Evolutionary conservation across 1,140 invertebrate genomes (phyloP).

Genomic region (Trypoxylus dichotomus): DNA sequence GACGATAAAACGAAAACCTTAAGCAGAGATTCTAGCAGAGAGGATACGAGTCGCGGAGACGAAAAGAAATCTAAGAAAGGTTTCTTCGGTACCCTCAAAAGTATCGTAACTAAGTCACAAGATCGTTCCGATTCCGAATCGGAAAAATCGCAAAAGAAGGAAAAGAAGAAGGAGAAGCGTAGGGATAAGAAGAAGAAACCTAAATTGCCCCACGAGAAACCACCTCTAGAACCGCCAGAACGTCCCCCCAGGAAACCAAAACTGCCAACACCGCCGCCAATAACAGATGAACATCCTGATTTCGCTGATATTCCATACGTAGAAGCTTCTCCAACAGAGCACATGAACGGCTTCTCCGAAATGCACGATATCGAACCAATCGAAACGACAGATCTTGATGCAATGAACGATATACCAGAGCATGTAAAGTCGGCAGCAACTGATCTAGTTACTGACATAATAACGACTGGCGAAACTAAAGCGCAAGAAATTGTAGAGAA

Average conservation of each 20-base stretch:
- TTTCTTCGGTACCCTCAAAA: constrained; percentile 51
- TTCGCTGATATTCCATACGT: constrained; percentile 47
- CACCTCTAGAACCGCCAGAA: constrained; percentile 36
- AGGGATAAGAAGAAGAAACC: constrained; percentile 45
- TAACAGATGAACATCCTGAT: constrained; percentile 22
- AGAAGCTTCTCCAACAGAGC: constrained; percentile 38
- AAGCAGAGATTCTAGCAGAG: constrained; percentile 33
- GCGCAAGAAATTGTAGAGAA: constrained; percentile 35
- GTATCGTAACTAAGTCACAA: constrained; percentile 47
- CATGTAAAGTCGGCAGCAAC: constrained; percentile 28
- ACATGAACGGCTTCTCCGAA: background rate
- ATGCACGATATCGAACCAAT: background rate
- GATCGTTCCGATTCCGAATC: constrained; percentile 52
- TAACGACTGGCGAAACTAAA: constrained; percentile 34
- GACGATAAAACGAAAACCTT: constrained; percentile 33
- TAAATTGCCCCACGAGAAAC: constrained; percentile 36
- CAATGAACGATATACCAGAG: background rate
- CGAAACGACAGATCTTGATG: constrained; percentile 30
- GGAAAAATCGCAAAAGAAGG: constrained; percentile 48
- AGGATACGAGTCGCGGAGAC: constrained; percentile 37
- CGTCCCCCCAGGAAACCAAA: constrained; percentile 43
- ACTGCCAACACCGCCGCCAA: constrained; percentile 42
- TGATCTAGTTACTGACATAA: constrained; percentile 33
- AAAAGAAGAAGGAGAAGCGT: constrained; percentile 46
- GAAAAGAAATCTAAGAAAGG: constrained; percentile 49